These are phyloP conservation scores for Macrosiphum euphorbiae DNA, from an alignment of 2,888 invertebrate genomes.

Conservation along the genomic window DNA sequence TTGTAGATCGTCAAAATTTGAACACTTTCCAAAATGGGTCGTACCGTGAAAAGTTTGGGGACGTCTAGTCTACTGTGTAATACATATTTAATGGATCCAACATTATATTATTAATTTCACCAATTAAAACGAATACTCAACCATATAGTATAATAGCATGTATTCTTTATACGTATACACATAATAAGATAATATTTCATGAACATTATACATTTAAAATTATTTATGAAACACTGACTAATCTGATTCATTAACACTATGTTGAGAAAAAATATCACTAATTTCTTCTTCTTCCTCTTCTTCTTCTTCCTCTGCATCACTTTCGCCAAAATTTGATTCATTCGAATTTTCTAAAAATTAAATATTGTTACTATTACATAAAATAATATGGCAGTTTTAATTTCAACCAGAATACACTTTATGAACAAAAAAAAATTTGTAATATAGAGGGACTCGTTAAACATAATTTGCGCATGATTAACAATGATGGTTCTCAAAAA, in stretches of 20 bases:
- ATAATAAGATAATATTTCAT: neutral
- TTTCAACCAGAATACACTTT: neutral
- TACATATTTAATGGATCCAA: neutral
- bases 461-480: too few relatives aligned
- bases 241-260: constrained; percentile 61
- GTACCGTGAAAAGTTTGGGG: neutral
- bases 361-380: neutral
- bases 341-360: constrained; percentile 56
- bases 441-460: too few relatives aligned
- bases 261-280: constrained; percentile 54
- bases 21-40: neutral
- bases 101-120: neutral
- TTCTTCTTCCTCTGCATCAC: constrained; percentile 54
- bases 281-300: constrained; percentile 61
- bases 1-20: neutral
- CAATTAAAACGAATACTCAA: neutral
- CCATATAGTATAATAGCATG: neutral
- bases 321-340: constrained; percentile 58
- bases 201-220: neutral
- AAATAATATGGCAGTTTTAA: neutral
- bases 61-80: neutral
- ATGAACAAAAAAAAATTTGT: too few relatives aligned
- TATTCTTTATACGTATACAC: neutral
- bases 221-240: constrained; percentile 3
- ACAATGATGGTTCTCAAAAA: too few relatives aligned